Conservation (phyloP, 1,140 invertebrate species). For the Parasteatoda tepidariorum region DNA sequence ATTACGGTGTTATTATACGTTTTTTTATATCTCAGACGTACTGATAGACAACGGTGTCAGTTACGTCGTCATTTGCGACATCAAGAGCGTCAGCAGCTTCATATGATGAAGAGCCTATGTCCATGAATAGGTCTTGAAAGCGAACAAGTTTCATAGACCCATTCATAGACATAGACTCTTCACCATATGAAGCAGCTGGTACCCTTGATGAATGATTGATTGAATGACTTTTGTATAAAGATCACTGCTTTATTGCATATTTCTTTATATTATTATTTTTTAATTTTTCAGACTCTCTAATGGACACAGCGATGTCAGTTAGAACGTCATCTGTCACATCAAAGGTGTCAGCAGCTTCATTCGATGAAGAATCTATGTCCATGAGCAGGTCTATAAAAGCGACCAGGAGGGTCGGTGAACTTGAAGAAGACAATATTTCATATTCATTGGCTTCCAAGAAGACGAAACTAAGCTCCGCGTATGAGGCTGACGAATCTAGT, state of each 20-base stretch:
- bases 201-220: too few relatives aligned
- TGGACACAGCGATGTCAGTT: slow-evolving; percentile 10
- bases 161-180: too few relatives aligned
- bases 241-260: background rate
- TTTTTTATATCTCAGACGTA: too few relatives aligned
- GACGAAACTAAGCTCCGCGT: background rate
- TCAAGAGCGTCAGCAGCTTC: too few relatives aligned
- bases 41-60: too few relatives aligned
- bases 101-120: too few relatives aligned
- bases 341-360: background rate
- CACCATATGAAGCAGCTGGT: too few relatives aligned
- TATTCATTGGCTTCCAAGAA: slow-evolving; percentile 4
- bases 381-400: background rate
- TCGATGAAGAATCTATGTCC: background rate
- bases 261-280: background rate
- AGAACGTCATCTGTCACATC: slow-evolving; percentile 10
- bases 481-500: slow-evolving; percentile 34
- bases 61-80: too few relatives aligned
- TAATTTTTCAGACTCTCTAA: slow-evolving; percentile 3
- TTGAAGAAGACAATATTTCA: background rate
- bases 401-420: slow-evolving; percentile 2
- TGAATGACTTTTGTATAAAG: too few relatives aligned
- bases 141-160: too few relatives aligned
- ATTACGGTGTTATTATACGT: too few relatives aligned
- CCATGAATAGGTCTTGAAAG: too few relatives aligned